Evolutionary conservation across 2,888 invertebrate species (phyloP).

Genomic region (Tinea pellionella): DNA sequence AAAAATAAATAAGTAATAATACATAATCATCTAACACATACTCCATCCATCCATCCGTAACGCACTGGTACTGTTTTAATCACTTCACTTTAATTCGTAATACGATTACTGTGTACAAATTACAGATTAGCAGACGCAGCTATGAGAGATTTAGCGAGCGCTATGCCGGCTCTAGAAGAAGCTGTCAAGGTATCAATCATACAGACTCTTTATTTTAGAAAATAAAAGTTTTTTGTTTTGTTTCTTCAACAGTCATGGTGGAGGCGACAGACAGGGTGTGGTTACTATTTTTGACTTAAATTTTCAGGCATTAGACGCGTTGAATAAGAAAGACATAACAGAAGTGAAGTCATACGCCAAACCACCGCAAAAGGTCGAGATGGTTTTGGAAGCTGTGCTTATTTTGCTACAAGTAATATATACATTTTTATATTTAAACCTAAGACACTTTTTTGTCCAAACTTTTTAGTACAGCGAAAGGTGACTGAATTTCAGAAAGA

Average conservation of each 20-base stretch:
- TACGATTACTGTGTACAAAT: not conserved
- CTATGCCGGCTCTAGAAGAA: constrained; percentile 88
- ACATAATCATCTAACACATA: too few species aligned
- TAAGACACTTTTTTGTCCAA: too few species aligned
- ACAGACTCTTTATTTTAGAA: too few species aligned
- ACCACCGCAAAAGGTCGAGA: constrained; percentile 88
- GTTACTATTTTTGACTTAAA: not conserved
- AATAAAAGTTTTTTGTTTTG: too few species aligned
- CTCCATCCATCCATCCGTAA: too few species aligned
- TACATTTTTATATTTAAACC: not conserved
- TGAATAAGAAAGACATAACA: constrained; percentile 88
- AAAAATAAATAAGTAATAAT: too few species aligned
- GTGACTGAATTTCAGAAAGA: constrained; percentile 61
- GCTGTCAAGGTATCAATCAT: constrained; percentile 72
- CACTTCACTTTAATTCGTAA: too few species aligned
- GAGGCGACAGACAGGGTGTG: too few species aligned
- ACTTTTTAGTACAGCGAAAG: too few species aligned
- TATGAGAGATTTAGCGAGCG: constrained; percentile 83
- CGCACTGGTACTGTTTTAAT: too few species aligned
- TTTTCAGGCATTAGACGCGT: constrained; percentile 75
- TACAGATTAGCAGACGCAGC: constrained; percentile 77
- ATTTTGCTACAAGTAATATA: constrained; percentile 72
- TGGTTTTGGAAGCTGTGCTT: constrained; percentile 91
- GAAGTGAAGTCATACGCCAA: constrained; percentile 92
- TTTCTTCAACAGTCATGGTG: too few species aligned